These are phyloP conservation scores for Cryptomyrus ogoouensis DNA, from an alignment of 2,113 vertebrate genomes.

Conservation along the genomic window DNA sequence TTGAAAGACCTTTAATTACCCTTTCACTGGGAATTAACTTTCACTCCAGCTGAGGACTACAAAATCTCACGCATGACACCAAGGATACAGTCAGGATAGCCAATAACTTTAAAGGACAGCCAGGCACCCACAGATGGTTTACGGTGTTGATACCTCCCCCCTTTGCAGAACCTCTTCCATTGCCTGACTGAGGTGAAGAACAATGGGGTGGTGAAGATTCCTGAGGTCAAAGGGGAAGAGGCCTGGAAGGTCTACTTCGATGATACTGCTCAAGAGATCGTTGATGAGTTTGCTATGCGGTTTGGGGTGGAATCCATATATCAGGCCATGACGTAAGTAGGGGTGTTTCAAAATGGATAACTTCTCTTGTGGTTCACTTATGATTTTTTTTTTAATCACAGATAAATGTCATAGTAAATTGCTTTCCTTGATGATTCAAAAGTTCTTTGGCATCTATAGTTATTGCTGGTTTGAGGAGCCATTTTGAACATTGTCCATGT, in stretches of 20 bases:
- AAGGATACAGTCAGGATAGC: not conserved
- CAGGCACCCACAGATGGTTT: not conserved
- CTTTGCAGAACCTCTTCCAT: constrained; percentile 85
- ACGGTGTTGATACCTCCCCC: constrained; percentile 1
- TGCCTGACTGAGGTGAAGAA: constrained; percentile 87
- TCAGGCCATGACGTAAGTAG: constrained; percentile 96
- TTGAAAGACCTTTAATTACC: not conserved
- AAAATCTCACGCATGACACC: not conserved
- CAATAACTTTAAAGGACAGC: not conserved
- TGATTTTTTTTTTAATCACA: not conserved
- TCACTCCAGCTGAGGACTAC: not conserved
- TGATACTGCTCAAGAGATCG: constrained; percentile 89
- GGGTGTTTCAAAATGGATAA: not conserved
- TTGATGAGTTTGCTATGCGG: constrained; percentile 96
- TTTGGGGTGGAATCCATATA: constrained; percentile 97
- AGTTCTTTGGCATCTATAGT: not conserved
- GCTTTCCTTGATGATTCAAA: not conserved
- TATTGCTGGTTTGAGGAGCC: not conserved
- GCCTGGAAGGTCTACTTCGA: constrained; percentile 98
- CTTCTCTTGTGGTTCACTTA: not conserved
- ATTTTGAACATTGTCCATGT: not conserved
- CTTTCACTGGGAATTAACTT: not conserved
- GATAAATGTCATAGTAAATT: not conserved
- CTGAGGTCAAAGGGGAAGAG: constrained; percentile 86
- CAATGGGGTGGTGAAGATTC: constrained; percentile 82